These are phyloP conservation scores for Pandemis heparana DNA, from an alignment of 2,888 invertebrate genomes.

Conservation along the genomic window DNA sequence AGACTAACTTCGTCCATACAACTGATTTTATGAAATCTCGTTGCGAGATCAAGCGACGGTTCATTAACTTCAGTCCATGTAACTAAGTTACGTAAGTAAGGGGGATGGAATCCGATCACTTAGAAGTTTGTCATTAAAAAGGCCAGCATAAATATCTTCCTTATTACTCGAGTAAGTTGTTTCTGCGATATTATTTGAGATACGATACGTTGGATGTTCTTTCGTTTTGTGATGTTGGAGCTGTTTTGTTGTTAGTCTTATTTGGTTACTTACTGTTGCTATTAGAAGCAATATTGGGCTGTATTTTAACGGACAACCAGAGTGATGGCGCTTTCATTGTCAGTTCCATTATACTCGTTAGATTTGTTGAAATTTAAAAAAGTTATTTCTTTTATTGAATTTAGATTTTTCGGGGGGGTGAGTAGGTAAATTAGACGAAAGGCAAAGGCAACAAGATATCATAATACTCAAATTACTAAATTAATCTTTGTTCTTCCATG, in stretches of 20 bases:
- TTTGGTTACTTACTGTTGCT: too few species aligned
- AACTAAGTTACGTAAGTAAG: conserved; percentile 65
- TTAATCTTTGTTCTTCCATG: too few species aligned
- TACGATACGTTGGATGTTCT: conserved; percentile 15
- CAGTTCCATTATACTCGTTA: too few species aligned
- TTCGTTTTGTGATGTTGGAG: not conserved
- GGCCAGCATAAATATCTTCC: conserved; percentile 43
- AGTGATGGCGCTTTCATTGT: too few species aligned
- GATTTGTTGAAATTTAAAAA: too few species aligned
- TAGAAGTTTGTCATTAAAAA: conserved; percentile 47
- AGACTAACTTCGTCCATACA: conserved; percentile 61
- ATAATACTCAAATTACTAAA: too few species aligned
- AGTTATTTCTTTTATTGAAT: too few species aligned
- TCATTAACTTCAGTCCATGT: conserved; percentile 69
- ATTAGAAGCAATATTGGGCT: too few species aligned
- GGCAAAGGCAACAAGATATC: too few species aligned
- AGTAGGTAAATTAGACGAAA: too few species aligned
- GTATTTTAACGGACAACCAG: too few species aligned
- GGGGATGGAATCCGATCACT: conserved; percentile 56
- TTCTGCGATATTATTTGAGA: conserved; percentile 22
- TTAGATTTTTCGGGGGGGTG: too few species aligned
- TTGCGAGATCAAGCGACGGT: conserved; percentile 63
- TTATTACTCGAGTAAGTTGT: conserved; percentile 28
- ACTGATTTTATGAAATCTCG: conserved; percentile 67
- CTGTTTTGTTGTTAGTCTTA: not conserved